Base-by-base conservation (phyloP, 2,888 invertebrate genomes). In the Agrochola lychnidis region DNA sequence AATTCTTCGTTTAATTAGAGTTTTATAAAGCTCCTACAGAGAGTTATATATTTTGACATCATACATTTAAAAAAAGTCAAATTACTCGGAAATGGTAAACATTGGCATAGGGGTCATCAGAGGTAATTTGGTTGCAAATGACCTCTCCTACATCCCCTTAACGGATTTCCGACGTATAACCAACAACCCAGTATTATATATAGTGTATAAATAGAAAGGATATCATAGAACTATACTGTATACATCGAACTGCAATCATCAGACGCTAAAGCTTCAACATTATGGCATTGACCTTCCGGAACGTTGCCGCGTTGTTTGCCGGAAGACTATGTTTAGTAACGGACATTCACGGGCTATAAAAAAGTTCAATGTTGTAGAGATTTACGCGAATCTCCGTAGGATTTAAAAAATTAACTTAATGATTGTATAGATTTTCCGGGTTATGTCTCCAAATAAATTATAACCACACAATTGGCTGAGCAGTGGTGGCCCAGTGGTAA, bases 281-380 rank as follows among this genome's bases (percentile, higher is more conserved):
- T 62, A 75, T 75, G 71, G 80, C 84, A 83, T 72, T 82, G 82
- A 79, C 75, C 80, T 79, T 76, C 75, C 36, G 53, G 9, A 51
- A 10, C 48, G 51, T 30, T 6, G 56, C 14, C 25, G 57, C 57
- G 57, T 14, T 51, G 61, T 25, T 25, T 68, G 56, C 70, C 70
- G 79, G 79, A 79, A 74, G 63, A 63, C 64, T 57, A 51, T 79
- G 56, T 83, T 79, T 79, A 83, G 75, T 57, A 51, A 59, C 68
- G 59, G 79, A 74, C 59, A 61, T 81, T 78, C 73, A 74, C 53
- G n/a, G 22, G 16, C 53, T 62, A 59, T 62, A 62, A 73, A 78
- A 68, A 83, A 73, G n/a, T 48, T 59, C 36, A 53, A 70, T 48
- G 51, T 40, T n/a, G 48, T 25, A 14, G 53, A 77, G 7, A 51